These are phyloP conservation scores for Capreolus pygargus DNA, from an alignment of 2,113 vertebrate species.

Conservation along the genomic window DNA sequence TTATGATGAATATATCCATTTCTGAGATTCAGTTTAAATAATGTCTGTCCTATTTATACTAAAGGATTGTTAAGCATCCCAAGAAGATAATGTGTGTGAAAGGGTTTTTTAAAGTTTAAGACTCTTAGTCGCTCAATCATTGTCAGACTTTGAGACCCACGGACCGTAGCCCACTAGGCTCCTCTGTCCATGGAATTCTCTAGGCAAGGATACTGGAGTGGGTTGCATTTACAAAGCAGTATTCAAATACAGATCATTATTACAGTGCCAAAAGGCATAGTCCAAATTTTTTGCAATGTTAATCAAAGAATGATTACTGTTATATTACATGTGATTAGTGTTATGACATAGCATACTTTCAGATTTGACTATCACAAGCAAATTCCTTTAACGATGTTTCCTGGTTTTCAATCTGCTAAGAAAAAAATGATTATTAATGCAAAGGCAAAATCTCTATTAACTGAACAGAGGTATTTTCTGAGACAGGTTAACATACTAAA, in stretches of 20 bases:
- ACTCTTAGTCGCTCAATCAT: background rate
- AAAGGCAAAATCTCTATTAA: constrained; percentile 14
- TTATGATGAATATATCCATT: background rate
- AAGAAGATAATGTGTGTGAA: background rate
- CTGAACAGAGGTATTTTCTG: background rate
- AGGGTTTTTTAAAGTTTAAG: background rate
- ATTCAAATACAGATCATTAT: background rate
- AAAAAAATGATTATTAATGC: constrained; percentile 14
- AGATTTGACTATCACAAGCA: constrained; percentile 25
- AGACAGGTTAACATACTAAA: background rate
- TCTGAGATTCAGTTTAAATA: background rate
- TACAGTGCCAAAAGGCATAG: constrained; percentile 10
- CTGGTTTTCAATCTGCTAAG: background rate
- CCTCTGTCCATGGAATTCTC: background rate
- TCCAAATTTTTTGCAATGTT: background rate
- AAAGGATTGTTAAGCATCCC: background rate
- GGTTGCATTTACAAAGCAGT: background rate
- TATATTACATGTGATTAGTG: background rate
- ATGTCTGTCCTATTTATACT: background rate
- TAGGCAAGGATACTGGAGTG: background rate
- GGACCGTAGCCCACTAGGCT: background rate
- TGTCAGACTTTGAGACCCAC: background rate
- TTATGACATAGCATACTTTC: background rate
- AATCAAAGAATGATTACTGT: constrained; percentile 1
- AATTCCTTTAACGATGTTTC: background rate